Base-by-base conservation (phyloP, 1,140 invertebrate genomes). In the Saxidomus purpurata region DNA sequence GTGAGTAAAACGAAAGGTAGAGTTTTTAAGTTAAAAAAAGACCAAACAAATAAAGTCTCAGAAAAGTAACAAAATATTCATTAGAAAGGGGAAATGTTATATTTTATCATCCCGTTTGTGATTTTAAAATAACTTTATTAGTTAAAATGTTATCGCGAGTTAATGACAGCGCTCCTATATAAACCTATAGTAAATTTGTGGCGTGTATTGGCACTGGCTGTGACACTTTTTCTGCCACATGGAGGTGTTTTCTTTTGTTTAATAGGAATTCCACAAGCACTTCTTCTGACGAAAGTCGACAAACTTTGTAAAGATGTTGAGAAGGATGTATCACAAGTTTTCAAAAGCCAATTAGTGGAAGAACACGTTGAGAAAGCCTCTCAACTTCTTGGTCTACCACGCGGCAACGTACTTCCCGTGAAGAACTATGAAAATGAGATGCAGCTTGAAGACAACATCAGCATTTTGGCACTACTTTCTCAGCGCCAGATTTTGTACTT, bases 241-340 rank as follows among this genome's bases (percentile, higher is more conserved):
- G n/a, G n/a, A n/a, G n/a, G n/a, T n/a, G n/a, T 4, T 6, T 22
- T n/a, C 19, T 28, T 36, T 76, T 55, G 19, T 15, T 69, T 63
- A 15, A 0, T n/a, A 90, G 89, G 79, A 19, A 88, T 90, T n/a
- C 90, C 90, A 28, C 86, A 89, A 40, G 80, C 67, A 25, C 43
- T 88, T 22, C 59, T 90, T 4, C 74, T 90, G 25, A 90, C 90
- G 0, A 90, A 90, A 47, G 61, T 90, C n/a, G 90, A 90, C 47
- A 79, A 80, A 71, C 36, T 85, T 6, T 84, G 80, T 76, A 47
- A 87, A 17, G 34, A 67, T 36, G 87, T 85, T 6, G 74, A 63
- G 8, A 71, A 74, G 19, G 61, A 90, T 61, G 15, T 77, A 0
- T 34, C 63, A 11, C 76, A 84, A 0, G 71, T 90, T 13, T 90